A percentile compares a stretch with the other conserved stretches of the same genome.
phyloP scores from a whole-genome alignment of 2,797 vertebrate genomes.

The Melanotaenia boesemani region DNA sequence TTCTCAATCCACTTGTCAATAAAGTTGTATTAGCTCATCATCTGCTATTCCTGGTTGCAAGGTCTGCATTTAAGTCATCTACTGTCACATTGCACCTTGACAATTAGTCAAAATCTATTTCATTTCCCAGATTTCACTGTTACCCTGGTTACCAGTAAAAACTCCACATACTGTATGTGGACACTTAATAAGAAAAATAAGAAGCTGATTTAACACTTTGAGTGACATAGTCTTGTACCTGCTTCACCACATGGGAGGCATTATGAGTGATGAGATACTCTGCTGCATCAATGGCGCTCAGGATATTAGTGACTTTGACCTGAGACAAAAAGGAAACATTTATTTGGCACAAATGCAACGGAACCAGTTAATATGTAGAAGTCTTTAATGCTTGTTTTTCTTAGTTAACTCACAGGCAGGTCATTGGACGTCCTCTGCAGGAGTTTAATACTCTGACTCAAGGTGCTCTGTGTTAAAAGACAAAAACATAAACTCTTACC shows the following conservation, averaged over 20 bases:
- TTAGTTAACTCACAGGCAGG: constrained; percentile 83
- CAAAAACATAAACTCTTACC: not conserved
- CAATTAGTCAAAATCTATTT: not conserved
- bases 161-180: not conserved
- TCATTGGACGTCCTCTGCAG: constrained; percentile 85
- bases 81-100: not conserved
- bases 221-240: constrained; percentile 75
- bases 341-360: not conserved
- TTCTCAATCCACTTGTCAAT: not conserved
- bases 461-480: constrained; percentile 79
- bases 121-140: not conserved
- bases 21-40: too few relatives aligned
- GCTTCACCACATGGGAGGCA: constrained; percentile 85
- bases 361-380: not conserved
- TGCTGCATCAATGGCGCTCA: constrained; percentile 87
- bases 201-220: not conserved
- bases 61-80: not conserved
- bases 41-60: not conserved
- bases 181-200: not conserved
- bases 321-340: constrained; percentile 54
- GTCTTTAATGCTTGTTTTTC: not conserved
- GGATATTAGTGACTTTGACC: constrained; percentile 86
- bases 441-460: constrained; percentile 85
- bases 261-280: constrained; percentile 90
- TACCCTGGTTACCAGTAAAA: not conserved